Percentiles rank a stretch among this genome's conserved stretches.
Conservation (phyloP, 1,140 invertebrate species). For the Tetramorium alpestre region DNA sequence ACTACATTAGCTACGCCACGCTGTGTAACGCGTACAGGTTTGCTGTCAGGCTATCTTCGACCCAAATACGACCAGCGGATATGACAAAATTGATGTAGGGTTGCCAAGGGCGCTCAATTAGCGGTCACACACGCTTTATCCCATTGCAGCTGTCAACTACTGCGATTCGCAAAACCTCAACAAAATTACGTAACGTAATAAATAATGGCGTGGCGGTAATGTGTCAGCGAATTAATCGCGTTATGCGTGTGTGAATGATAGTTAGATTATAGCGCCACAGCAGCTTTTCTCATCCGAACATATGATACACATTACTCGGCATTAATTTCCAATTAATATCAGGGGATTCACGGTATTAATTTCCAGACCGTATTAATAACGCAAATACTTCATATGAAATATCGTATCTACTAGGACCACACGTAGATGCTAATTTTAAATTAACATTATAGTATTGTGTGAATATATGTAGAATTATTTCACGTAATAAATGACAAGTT, state of each 20-base stretch:
- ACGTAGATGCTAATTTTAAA: background rate
- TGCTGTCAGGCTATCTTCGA: constrained; percentile 35
- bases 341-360: constrained; percentile 18
- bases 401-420: background rate
- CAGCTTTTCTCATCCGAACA: background rate
- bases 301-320: background rate
- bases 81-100: constrained; percentile 66
- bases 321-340: constrained; percentile 20
- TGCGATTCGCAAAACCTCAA: constrained; percentile 35
- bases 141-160: constrained; percentile 30
- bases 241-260: background rate
- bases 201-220: background rate
- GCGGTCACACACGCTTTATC: background rate
- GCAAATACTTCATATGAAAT: background rate
- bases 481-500: background rate
- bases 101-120: constrained; percentile 59
- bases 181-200: constrained; percentile 16
- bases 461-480: constrained; percentile 5
- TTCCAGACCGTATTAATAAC: background rate
- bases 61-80: constrained; percentile 53
- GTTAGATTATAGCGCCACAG: background rate
- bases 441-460: background rate
- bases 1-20: constrained; percentile 51
- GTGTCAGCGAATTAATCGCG: background rate
- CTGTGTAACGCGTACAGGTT: constrained; percentile 26